phyloP scores from a whole-genome alignment of 1,140 invertebrate species.

The Episyrphus balteatus region DNA sequence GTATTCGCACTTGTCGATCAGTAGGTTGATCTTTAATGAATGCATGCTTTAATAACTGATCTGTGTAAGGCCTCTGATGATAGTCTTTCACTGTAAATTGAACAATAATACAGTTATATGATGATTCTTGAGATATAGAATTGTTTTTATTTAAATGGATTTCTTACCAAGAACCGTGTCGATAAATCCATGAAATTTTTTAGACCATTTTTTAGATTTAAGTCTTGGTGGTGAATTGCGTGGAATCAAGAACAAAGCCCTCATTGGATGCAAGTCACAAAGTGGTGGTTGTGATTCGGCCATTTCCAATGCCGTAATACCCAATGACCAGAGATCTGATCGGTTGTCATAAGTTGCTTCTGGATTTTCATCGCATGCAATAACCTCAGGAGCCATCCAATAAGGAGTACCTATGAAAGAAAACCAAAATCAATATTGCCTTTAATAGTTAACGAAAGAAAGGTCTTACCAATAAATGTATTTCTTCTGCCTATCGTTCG shows the following conservation, averaged over 20 bases:
- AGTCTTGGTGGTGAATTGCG: constrained; percentile 92
- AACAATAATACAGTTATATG: neutral
- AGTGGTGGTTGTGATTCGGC: constrained; percentile 98
- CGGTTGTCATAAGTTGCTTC: constrained; percentile 99
- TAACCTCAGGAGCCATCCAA: constrained; percentile 97
- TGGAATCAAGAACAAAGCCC: constrained; percentile 95
- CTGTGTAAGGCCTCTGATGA: constrained; percentile 94
- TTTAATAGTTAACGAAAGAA: neutral
- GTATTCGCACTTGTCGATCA: constrained; percentile 93
- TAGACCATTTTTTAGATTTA: constrained; percentile 97
- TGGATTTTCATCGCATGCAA: constrained; percentile 99
- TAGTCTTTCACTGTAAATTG: constrained; percentile 88
- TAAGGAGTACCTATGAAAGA: constrained; percentile 67
- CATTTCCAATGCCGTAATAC: constrained; percentile 99
- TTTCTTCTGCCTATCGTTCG: constrained; percentile 96
- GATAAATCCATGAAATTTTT: constrained; percentile 79
- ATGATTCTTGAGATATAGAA: neutral
- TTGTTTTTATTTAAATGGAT: neutral
- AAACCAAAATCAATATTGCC: neutral
- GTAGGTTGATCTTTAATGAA: constrained; percentile 97
- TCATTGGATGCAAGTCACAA: constrained; percentile 99
- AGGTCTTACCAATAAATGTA: constrained; percentile 83
- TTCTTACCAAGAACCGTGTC: constrained; percentile 44
- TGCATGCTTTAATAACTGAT: constrained; percentile 92
- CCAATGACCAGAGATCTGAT: constrained; percentile 96